Evolutionary conservation across 2,113 vertebrate genomes (phyloP), one percentile per base, ranked within the genome.

Genomic region (Upupa epops): DNA sequence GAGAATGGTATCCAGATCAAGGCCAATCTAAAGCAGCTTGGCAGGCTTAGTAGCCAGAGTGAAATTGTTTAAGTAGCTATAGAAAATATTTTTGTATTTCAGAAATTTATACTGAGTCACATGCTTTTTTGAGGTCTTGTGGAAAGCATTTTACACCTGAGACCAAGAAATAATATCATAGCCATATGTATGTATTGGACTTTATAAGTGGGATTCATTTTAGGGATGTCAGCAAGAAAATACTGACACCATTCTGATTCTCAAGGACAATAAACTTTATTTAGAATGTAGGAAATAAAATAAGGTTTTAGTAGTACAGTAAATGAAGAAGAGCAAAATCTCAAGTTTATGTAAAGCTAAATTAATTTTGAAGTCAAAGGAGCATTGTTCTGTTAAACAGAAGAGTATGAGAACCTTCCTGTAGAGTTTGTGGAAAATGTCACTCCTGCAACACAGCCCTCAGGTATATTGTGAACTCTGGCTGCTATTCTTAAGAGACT

Each of bases 361-460:
- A 74, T 63, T 75, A 75, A 65, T 64, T 91, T 76, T 74, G 18
- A 59, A 58, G 26, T 68, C 37, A 86, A 60, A 83, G 36, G 28
- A 79, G 1, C 31, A 80, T 46, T 71, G 34, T 88, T 88, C 64
- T 76, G 25, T 77, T 74, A 56, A 80, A 74, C 16, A 83, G 48
- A 83, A 89, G 91, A 52, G 45, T 64, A 73, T 51, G 75, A 52
- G 45, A 87, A 83, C 31, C 8, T 82, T 28, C 46, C n/a, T 84
- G 66, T 81, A 64, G 69, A 92, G 19, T 85, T 72, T 87, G 14
- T 75, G 71, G 82, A 92, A 94, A 87, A 69, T 40, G 18, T 85
- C 92, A 40, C 60, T 56, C 0, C 1, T 78, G 54, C 3, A 4
- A 74, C 34, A 80, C 6, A 42, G 56, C 75, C 77, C n/a, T 11